phyloP scores from a whole-genome alignment of 2,888 invertebrate species.

The Plagodis dolabraria region DNA sequence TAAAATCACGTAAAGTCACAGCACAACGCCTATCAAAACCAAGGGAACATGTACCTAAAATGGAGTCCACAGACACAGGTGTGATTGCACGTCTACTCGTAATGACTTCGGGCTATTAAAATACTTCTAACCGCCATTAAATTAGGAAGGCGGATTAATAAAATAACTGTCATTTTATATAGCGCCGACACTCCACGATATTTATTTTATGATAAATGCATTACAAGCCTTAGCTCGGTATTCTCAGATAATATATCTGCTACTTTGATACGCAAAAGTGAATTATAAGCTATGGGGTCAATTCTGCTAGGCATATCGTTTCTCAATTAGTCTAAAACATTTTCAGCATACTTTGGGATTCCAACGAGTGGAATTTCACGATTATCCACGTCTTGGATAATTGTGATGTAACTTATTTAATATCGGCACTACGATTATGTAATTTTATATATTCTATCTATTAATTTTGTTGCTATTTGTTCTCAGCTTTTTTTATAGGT shows the following conservation, averaged over 20 bases:
- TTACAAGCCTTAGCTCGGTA: conserved; percentile 24
- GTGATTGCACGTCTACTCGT: conserved; percentile 47
- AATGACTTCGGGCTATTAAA: conserved; percentile 54
- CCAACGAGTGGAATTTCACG: too few species aligned
- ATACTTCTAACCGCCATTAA: conserved; percentile 58
- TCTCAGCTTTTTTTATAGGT: too few species aligned
- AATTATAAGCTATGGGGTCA: conserved; percentile 1
- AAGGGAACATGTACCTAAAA: conserved; percentile 15
- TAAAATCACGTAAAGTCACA: background rate
- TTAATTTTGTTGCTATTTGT: too few species aligned
- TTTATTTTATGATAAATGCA: conserved; percentile 35
- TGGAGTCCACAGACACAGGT: conserved; percentile 48
- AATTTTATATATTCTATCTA: too few species aligned
- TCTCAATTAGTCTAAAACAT: too few species aligned
- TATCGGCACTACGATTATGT: too few species aligned
- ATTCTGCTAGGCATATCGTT: too few species aligned
- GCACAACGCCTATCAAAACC: background rate
- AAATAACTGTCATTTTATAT: conserved; percentile 42
- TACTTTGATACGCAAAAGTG: conserved; percentile 27
- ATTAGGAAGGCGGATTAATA: conserved; percentile 50
- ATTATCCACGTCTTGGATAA: too few species aligned
- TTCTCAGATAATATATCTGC: conserved; percentile 25
- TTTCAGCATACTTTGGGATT: too few species aligned
- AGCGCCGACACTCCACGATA: conserved; percentile 27
- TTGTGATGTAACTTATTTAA: too few species aligned